Conservation (phyloP, 1,140 invertebrate genomes). For the Andricus grossulariae region DNA sequence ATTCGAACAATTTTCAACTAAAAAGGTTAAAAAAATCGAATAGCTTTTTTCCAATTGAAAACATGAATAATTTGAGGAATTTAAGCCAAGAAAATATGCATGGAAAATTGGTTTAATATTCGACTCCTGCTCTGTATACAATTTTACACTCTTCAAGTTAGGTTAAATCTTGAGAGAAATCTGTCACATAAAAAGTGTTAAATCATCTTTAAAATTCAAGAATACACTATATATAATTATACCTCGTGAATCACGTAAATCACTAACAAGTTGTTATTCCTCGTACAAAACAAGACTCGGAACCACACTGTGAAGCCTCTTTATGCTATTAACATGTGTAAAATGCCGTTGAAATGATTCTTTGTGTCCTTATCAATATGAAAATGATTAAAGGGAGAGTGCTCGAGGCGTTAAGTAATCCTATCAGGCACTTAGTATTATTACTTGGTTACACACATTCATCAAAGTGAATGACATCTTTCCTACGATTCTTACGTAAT, state of each 20-base stretch:
- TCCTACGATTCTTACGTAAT: neutral
- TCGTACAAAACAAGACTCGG: neutral
- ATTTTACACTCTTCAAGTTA: too few relatives aligned
- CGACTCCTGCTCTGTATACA: too few relatives aligned
- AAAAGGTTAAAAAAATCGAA: too few relatives aligned
- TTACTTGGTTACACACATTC: neutral
- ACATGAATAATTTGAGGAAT: too few relatives aligned
- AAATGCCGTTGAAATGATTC: slow-evolving; percentile 29
- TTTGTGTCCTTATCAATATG: slow-evolving; percentile 27
- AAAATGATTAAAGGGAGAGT: slow-evolving; percentile 13
- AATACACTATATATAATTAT: slow-evolving; percentile 25
- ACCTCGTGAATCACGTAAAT: slow-evolving; percentile 24
- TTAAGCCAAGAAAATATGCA: too few relatives aligned
- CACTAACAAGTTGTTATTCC: slow-evolving; percentile 20
- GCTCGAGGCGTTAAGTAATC: slow-evolving; percentile 8
- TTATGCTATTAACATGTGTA: slow-evolving; percentile 9
- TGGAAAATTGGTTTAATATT: too few relatives aligned
- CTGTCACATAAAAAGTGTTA: too few relatives aligned
- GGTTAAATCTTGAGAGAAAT: too few relatives aligned
- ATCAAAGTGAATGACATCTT: slow-evolving; percentile 8
- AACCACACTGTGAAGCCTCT: neutral
- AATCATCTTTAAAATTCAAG: neutral
- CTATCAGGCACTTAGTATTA: slow-evolving; percentile 6
- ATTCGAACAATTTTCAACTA: too few relatives aligned
- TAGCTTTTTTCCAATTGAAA: too few relatives aligned